Conservation (phyloP, 64 coral and sea anemone genomes). For the Pocillopora damicornis region DNA sequence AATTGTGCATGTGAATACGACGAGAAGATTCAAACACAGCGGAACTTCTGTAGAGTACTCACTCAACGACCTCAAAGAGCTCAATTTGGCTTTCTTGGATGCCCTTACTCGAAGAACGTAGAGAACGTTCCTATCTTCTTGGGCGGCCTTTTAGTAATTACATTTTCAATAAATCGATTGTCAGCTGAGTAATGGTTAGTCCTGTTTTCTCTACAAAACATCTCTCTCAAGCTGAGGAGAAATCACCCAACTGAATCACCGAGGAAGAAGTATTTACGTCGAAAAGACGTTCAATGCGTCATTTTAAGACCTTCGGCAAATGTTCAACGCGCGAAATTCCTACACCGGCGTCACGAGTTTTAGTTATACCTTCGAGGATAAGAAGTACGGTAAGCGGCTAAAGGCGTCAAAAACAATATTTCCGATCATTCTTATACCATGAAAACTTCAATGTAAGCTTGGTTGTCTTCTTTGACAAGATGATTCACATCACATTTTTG, state of each 20-base stretch:
- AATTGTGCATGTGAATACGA: not conserved
- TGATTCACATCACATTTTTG: not conserved
- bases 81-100: not conserved
- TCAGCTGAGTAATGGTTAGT: not conserved
- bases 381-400: not conserved
- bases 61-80: not conserved
- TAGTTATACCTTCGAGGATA: not conserved
- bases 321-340: not conserved
- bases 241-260: not conserved
- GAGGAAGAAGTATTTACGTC: not conserved
- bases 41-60: not conserved
- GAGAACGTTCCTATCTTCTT: not conserved
- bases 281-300: not conserved
- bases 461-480: slow-evolving; percentile 11
- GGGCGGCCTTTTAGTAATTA: not conserved
- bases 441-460: not conserved
- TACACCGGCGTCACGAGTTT: not conserved
- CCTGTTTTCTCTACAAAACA: not conserved
- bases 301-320: not conserved
- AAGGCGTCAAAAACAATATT: not conserved
- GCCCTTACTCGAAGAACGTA: not conserved
- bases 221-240: no score
- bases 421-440: not conserved
- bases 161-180: not conserved
- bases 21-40: not conserved